Evolutionary conservation across 2,888 invertebrate species (phyloP).

Genomic region (Linyphia triangularis): DNA sequence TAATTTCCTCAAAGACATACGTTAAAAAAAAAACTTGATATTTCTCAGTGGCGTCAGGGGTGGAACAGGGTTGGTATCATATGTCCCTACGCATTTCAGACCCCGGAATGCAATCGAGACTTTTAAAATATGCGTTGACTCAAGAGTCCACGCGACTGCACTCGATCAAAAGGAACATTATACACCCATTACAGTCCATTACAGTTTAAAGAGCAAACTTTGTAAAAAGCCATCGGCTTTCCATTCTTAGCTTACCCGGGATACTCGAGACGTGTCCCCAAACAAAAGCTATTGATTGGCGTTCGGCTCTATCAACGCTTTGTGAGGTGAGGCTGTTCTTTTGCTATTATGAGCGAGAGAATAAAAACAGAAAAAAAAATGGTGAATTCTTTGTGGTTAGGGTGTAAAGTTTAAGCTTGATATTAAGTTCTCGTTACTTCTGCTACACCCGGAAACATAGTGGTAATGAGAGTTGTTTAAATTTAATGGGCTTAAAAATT

Average conservation of each 20-base stretch:
- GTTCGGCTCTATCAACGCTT: conserved; percentile 7
- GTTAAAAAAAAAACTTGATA: background rate
- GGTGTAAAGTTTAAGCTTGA: background rate
- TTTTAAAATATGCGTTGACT: conserved; percentile 70
- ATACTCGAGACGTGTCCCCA: conserved; percentile 42
- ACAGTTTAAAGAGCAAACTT: conserved; percentile 72
- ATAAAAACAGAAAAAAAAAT: conserved; percentile 27
- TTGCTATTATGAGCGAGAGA: conserved; percentile 12
- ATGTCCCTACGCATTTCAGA: conserved; percentile 8
- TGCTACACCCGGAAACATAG: no score
- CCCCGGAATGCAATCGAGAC: conserved; percentile 46
- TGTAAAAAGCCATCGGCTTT: conserved; percentile 38
- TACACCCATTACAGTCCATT: conserved; percentile 64
- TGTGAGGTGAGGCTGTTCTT: conserved; percentile 9
- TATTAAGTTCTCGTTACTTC: background rate
- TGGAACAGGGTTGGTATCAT: no score
- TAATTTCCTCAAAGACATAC: background rate
- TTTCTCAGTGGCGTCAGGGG: background rate
- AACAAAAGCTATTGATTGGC: conserved; percentile 72
- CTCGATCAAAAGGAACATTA: conserved; percentile 69
- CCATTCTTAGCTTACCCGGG: conserved; percentile 23
- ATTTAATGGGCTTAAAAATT: no score
- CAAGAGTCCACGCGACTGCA: conserved; percentile 63
- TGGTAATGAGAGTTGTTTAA: no score
- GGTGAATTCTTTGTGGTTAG: background rate